Conservation (phyloP, 2,797 vertebrate genomes). For the Trichosurus vulpecula region DNA sequence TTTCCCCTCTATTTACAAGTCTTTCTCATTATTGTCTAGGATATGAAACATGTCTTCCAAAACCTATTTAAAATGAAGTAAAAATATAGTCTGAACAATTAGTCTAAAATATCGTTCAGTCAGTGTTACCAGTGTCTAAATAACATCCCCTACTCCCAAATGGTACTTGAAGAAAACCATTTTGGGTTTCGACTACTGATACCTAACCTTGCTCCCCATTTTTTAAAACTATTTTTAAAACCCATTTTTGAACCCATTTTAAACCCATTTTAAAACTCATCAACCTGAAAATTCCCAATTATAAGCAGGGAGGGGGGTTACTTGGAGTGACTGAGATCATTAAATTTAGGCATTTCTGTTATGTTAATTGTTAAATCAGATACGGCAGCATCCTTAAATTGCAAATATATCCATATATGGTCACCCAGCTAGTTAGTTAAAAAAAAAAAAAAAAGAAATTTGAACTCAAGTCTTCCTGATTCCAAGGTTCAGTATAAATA, state of each 20-base stretch:
- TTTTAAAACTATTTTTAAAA: neutral
- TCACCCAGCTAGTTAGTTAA: neutral
- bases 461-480: neutral
- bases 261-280: neutral
- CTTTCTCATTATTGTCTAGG: conserved; percentile 41
- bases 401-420: neutral
- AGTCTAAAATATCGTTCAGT: neutral
- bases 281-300: neutral
- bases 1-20: conserved; percentile 38
- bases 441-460: neutral
- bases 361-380: neutral
- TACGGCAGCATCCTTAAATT: neutral
- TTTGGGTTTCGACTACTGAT: neutral
- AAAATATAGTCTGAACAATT: neutral
- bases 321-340: neutral
- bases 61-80: neutral
- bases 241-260: no score
- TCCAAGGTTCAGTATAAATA: neutral
- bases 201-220: neutral
- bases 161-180: neutral
- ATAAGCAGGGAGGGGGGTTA: neutral
- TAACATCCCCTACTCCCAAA: neutral
- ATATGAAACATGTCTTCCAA: conserved; percentile 39
- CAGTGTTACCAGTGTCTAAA: neutral
- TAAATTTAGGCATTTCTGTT: neutral